Percentiles rank a stretch among this genome's conserved stretches.
Conservation (phyloP, 2,113 vertebrate species). For the Alouatta palliata region DNA sequence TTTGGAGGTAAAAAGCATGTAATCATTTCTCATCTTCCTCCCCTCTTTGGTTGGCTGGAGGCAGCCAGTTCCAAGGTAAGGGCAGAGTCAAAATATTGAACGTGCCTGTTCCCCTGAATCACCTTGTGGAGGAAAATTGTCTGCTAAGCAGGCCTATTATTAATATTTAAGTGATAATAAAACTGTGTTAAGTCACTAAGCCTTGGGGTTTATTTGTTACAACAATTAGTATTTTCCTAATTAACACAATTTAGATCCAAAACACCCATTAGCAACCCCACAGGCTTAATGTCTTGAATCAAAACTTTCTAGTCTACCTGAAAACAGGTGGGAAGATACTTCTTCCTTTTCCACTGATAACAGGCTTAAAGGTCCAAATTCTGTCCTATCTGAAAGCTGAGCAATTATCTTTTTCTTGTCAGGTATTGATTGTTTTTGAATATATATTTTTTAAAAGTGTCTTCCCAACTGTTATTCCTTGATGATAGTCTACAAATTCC, state of each 20-base stretch:
- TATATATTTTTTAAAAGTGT: background rate
- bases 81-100: background rate
- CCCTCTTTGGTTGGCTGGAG: background rate
- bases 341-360: background rate
- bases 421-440: background rate
- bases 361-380: background rate
- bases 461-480: background rate
- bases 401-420: background rate
- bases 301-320: background rate
- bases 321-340: background rate
- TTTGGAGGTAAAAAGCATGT: background rate
- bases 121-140: background rate
- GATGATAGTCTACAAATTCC: background rate
- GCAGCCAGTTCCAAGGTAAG: background rate
- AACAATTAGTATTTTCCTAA: slow-evolving; percentile 19
- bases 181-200: background rate
- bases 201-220: slow-evolving; percentile 14
- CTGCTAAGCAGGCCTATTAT: background rate
- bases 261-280: background rate
- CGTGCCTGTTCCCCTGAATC: background rate
- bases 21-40: background rate
- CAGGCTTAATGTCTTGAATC: background rate
- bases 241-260: background rate
- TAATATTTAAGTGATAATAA: slow-evolving; percentile 16
- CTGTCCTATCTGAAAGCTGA: background rate